Evolutionary conservation across 2,113 vertebrate genomes (phyloP).

Genomic region (Calidris pygmaea): DNA sequence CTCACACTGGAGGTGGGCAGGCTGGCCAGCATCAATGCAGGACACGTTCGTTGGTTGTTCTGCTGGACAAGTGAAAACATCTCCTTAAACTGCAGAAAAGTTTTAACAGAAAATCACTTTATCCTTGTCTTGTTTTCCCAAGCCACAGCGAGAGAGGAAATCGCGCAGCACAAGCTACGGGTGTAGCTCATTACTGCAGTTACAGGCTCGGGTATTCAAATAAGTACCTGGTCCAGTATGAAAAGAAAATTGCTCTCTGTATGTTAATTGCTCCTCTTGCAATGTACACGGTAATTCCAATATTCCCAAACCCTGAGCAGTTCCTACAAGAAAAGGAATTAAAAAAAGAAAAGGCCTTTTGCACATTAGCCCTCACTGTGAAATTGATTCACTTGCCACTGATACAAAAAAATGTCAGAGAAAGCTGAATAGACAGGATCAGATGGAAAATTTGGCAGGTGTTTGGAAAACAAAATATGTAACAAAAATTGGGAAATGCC

Average conservation of each 20-base stretch:
- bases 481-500: background rate
- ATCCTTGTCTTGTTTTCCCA: background rate
- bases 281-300: background rate
- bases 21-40: background rate
- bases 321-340: background rate
- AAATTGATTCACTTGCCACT: background rate
- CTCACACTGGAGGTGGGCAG: background rate
- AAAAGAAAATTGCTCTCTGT: background rate
- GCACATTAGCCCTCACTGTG: background rate
- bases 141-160: background rate
- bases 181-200: background rate
- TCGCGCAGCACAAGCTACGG: accelerated
- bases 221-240: background rate
- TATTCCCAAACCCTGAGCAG: background rate
- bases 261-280: background rate
- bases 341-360: background rate
- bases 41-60: background rate
- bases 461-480: background rate
- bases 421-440: background rate
- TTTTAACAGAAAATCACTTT: background rate
- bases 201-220: background rate
- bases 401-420: background rate
- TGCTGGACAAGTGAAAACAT: background rate
- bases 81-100: background rate
- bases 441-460: background rate